A percentile compares a stretch with the other conserved stretches of the same genome.
Evolutionary conservation across 2,888 invertebrate species (phyloP).

Genomic region (Spisula subtruncata): DNA sequence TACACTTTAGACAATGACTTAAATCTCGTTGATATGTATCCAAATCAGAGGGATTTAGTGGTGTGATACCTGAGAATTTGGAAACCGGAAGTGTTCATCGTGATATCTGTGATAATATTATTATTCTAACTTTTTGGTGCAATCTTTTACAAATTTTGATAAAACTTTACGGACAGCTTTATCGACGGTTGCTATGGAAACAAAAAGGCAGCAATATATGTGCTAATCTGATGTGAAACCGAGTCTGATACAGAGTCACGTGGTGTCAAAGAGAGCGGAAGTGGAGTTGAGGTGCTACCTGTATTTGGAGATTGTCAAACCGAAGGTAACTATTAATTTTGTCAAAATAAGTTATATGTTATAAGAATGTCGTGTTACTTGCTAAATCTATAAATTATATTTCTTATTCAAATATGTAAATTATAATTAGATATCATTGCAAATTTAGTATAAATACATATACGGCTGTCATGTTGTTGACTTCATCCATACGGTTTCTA

Average conservation of each 20-base stretch:
- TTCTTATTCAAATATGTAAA: too few species aligned
- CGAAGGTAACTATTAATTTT: too few species aligned
- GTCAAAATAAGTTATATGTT: too few species aligned
- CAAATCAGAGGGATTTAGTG: slow-evolving; percentile 69
- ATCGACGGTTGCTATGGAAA: background rate
- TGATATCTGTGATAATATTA: slow-evolving; percentile 31
- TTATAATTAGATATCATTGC: too few species aligned
- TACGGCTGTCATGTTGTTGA: too few species aligned
- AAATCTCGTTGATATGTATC: slow-evolving; percentile 68
- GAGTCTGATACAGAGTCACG: background rate
- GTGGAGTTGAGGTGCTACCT: background rate
- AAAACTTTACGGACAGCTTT: background rate
- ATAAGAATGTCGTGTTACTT: too few species aligned
- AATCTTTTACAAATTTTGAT: slow-evolving; percentile 29
- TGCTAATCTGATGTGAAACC: background rate
- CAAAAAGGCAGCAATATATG: background rate
- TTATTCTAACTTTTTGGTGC: slow-evolving; percentile 25
- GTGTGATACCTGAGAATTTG: slow-evolving; percentile 53
- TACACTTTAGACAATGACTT: slow-evolving; percentile 79
- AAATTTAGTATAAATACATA: too few species aligned
- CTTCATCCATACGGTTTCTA: too few species aligned
- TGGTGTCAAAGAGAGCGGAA: background rate
- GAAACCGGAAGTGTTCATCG: slow-evolving; percentile 4
- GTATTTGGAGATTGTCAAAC: too few species aligned
- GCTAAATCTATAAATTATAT: too few species aligned